Percentiles rank a stretch among this genome's conserved stretches.
Evolutionary conservation across 2,888 invertebrate genomes (phyloP).

Genomic region (Lagria hirta): DNA sequence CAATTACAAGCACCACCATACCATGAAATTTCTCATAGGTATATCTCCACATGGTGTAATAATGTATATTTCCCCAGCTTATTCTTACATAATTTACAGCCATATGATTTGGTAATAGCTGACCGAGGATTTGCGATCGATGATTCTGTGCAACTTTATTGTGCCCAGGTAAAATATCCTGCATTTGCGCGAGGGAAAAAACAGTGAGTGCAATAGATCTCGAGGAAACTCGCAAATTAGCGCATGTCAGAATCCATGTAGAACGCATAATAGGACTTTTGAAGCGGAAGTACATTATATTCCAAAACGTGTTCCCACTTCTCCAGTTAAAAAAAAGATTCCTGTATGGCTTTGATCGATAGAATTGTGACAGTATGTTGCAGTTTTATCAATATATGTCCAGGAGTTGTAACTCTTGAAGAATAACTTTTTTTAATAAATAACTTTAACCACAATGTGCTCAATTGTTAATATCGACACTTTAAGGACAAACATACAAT

Average conservation of each 20-base stretch:
- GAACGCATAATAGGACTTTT: slow-evolving; percentile 24
- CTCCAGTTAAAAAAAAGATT: slow-evolving; percentile 1
- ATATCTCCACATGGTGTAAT: slow-evolving; percentile 28
- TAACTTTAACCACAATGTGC: no score
- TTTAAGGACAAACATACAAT: no score
- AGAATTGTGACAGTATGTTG: no score
- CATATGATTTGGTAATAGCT: slow-evolving; percentile 8
- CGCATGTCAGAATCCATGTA: slow-evolving; percentile 31
- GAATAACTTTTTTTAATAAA: no score
- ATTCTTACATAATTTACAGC: slow-evolving; percentile 22
- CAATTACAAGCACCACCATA: slow-evolving; percentile 26
- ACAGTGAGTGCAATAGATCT: no score
- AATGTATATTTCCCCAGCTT: slow-evolving; percentile 26
- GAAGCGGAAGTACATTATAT: slow-evolving; percentile 8
- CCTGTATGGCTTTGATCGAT: no score
- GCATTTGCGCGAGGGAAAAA: slow-evolving; percentile 32
- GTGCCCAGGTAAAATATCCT: slow-evolving; percentile 26
- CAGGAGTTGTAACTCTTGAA: no score
- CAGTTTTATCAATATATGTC: no score
- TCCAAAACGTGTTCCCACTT: slow-evolving; percentile 1
- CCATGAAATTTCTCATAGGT: slow-evolving; percentile 31
- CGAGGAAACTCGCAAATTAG: slow-evolving; percentile 29
- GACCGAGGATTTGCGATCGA: slow-evolving; percentile 21
- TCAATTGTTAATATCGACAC: no score
- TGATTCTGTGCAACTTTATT: slow-evolving; percentile 24